Evolutionary conservation across 2,113 vertebrate genomes (phyloP).

Genomic region (Perca fluviatilis): DNA sequence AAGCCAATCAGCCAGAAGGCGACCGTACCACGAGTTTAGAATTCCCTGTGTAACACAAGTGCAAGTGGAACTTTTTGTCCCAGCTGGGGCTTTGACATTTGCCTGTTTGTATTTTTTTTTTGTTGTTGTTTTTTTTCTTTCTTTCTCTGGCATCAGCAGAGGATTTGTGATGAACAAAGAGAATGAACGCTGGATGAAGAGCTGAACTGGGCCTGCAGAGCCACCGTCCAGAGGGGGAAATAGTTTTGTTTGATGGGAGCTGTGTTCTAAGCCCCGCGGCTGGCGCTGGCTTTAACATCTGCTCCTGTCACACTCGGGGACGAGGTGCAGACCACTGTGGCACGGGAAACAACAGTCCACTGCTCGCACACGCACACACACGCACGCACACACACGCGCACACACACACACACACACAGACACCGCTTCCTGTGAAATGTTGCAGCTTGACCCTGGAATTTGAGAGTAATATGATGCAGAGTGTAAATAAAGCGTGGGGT

Average conservation of each 20-base stretch:
- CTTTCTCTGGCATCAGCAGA: constrained; percentile 44
- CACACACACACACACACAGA: background rate
- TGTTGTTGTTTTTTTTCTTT: background rate
- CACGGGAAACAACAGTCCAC: constrained; percentile 4
- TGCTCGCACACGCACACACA: background rate
- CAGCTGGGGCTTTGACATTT: constrained; percentile 56
- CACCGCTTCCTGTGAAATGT: constrained; percentile 7
- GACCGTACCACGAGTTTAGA: background rate
- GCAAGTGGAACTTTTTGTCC: constrained; percentile 54
- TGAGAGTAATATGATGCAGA: constrained; percentile 20
- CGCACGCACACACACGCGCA: background rate
- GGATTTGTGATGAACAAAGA: constrained; percentile 65
- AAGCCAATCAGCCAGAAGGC: constrained; percentile 17
- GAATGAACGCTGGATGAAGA: constrained; percentile 52
- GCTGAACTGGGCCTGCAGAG: constrained; percentile 53
- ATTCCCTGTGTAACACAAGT: constrained; percentile 11
- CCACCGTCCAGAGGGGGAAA: constrained; percentile 53
- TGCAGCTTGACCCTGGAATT: constrained; percentile 27
- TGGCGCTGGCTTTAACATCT: constrained; percentile 65
- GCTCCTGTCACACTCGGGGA: constrained; percentile 67
- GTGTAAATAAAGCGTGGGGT: constrained; percentile 4
- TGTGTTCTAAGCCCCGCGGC: constrained; percentile 59
- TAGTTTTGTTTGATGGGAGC: constrained; percentile 55
- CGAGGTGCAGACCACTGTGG: constrained; percentile 32
- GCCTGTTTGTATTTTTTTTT: constrained; percentile 20